Percentiles rank a stretch among this genome's conserved stretches.
These are phyloP conservation scores for Eupithecia insigniata DNA, from an alignment of 2,888 invertebrate genomes.

Conservation along the genomic window DNA sequence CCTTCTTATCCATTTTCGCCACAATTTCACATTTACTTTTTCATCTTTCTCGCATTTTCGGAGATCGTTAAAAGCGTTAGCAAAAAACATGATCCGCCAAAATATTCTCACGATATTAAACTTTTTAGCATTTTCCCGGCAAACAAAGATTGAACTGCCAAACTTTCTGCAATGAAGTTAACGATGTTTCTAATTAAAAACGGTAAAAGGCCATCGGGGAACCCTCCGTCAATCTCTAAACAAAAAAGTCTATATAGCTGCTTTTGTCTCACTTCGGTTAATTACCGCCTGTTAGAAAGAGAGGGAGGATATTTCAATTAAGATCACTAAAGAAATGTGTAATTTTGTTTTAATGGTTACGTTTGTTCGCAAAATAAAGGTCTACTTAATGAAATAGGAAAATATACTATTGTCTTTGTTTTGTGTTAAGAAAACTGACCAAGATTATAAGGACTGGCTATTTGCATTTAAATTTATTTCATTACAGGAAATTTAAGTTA, in stretches of 20 bases:
- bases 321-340: slow-evolving; percentile 57
- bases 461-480: background rate
- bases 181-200: slow-evolving; percentile 59
- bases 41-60: slow-evolving; percentile 26
- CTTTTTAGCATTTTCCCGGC: slow-evolving; percentile 57
- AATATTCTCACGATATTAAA: slow-evolving; percentile 52
- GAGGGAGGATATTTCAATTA: slow-evolving; percentile 55
- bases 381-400: background rate
- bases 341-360: slow-evolving; percentile 55
- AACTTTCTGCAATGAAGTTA: slow-evolving; percentile 54
- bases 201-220: slow-evolving; percentile 53
- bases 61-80: slow-evolving; percentile 35
- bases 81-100: slow-evolving; percentile 36
- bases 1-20: slow-evolving; percentile 16
- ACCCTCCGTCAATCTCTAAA: slow-evolving; percentile 55
- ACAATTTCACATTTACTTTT: slow-evolving; percentile 22
- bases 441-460: background rate
- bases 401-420: background rate
- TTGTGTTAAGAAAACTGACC: background rate
- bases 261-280: slow-evolving; percentile 48
- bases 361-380: slow-evolving; percentile 46
- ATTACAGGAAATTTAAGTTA: background rate
- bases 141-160: slow-evolving; percentile 53
- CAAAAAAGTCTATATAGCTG: slow-evolving; percentile 53
- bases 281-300: slow-evolving; percentile 47